phyloP scores from a whole-genome alignment of 1,140 invertebrate genomes.

The Brachionus manjavacas region DNA sequence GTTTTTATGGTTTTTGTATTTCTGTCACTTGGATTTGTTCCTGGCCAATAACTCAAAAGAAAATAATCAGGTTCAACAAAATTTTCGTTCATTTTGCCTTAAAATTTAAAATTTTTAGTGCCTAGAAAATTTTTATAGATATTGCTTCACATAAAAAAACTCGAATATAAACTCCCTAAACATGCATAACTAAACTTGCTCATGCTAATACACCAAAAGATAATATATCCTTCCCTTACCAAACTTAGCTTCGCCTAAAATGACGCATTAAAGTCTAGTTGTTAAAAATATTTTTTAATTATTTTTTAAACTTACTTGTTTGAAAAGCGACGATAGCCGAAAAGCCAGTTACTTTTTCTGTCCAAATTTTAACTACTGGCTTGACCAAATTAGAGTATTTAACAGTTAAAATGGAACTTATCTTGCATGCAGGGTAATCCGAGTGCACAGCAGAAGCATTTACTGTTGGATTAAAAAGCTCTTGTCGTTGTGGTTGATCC shows the following conservation, averaged over 20 bases:
- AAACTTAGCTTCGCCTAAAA: background rate
- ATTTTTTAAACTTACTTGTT: slow-evolving; percentile 47
- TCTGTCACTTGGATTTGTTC: slow-evolving; percentile 49
- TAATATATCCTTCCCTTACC: background rate
- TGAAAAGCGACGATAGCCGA: slow-evolving; percentile 56
- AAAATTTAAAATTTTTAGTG: background rate
- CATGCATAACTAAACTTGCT: background rate
- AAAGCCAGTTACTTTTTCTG: slow-evolving; percentile 55
- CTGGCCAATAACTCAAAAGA: slow-evolving; percentile 58
- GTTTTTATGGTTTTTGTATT: slow-evolving; percentile 46
- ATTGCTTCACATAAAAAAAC: background rate
- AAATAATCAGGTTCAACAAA: slow-evolving; percentile 54
- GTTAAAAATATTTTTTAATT: background rate
- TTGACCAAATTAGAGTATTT: slow-evolving; percentile 55
- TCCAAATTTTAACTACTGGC: slow-evolving; percentile 53
- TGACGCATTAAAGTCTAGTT: background rate
- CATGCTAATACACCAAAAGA: background rate
- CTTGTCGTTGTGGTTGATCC: slow-evolving; percentile 43
- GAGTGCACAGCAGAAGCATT: slow-evolving; percentile 31
- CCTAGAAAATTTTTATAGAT: background rate
- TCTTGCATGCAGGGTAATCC: slow-evolving; percentile 53
- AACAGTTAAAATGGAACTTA: slow-evolving; percentile 52
- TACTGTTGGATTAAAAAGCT: slow-evolving; percentile 44
- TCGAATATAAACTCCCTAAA: background rate
- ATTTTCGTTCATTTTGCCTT: slow-evolving; percentile 49